Conservation (phyloP, 1,140 invertebrate species). For the Drosophila mauritiana region DNA sequence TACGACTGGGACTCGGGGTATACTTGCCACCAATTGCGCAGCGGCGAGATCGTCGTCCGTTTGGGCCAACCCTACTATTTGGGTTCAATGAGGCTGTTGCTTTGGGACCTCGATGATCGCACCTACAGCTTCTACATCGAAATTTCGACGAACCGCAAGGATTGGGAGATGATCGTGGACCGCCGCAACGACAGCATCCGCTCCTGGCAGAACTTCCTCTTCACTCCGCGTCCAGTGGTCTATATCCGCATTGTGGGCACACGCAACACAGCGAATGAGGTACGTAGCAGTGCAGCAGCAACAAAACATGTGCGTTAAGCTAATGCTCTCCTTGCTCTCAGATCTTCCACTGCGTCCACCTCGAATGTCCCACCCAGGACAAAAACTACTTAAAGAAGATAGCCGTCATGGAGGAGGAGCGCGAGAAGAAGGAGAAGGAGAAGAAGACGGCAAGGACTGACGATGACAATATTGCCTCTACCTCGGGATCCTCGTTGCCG, state of each 20-base stretch:
- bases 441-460: background rate
- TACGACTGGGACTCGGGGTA: slow-evolving; percentile 99
- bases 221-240: slow-evolving; percentile 93
- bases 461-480: slow-evolving; percentile 52
- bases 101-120: slow-evolving; percentile 99
- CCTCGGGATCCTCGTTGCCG: slow-evolving; percentile 40
- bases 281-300: slow-evolving; percentile 71
- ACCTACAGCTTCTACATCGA: slow-evolving; percentile 98
- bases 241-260: slow-evolving; percentile 98
- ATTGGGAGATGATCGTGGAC: slow-evolving; percentile 95
- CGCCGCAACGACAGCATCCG: slow-evolving; percentile 85
- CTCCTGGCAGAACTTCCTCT: slow-evolving; percentile 96
- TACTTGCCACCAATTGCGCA: slow-evolving; percentile 99
- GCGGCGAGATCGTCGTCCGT: slow-evolving; percentile 97
- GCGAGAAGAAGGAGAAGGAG: slow-evolving; percentile 21
- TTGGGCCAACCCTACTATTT: slow-evolving; percentile 98
- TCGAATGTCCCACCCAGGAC: slow-evolving; percentile 95
- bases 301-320: background rate
- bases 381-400: slow-evolving; percentile 64
- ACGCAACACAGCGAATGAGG: slow-evolving; percentile 98
- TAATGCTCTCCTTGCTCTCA: slow-evolving; percentile 79
- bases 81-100: slow-evolving; percentile 94
- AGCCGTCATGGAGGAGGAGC: slow-evolving; percentile 34
- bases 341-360: slow-evolving; percentile 99
- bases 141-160: slow-evolving; percentile 95